Base-by-base conservation (phyloP, 2,113 vertebrate genomes). In the Bubo blakistoni region DNA sequence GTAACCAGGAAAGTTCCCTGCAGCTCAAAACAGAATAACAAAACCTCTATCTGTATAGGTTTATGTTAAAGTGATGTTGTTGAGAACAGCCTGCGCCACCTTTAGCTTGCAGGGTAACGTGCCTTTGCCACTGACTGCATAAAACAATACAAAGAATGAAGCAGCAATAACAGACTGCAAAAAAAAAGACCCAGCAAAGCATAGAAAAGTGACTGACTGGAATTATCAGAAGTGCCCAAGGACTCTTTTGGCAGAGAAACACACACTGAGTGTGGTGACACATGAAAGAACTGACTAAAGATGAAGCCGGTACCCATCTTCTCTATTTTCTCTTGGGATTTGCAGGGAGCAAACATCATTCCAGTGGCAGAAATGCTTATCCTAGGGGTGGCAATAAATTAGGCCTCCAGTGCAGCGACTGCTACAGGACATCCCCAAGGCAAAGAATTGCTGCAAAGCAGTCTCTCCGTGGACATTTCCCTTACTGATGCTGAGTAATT, bases 141-240 rank as follows among this genome's bases (percentile, higher is more conserved):
- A 93, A 95, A 92, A 93, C 82, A 90, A 86, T 86, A 83, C 51
- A 69, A 59, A 84, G 77, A 72, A 90, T 84, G 96, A 90, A 95
- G 95, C 29, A 42, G 73, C 81, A 77, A 21, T 71, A 70, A 69
- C 55, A 59, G 94, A 80, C 76, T 70, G 61, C 84, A 95, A 97
- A 96, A 81, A 79, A 59, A 95, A 89, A 89, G 54, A 36, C 9
- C 30, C 80, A 57, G 71, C 29, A 74, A 81, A 97, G 73, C 54
- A 40, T 0, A 4, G 27, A 90, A 67, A 76, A 95, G 34, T 29
- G 38, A 69, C 40, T 36, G 57, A 25, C 49, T 20, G 83, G 20
- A 65, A 80, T 38, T 46, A 55, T 77, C 79, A 76, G 6, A 38
- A 42, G 34, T 44, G 61, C 67, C 52, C 51, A 44, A 71, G 91